phyloP scores from a whole-genome alignment of 2,888 invertebrate genomes.

The Lypha dubia region DNA sequence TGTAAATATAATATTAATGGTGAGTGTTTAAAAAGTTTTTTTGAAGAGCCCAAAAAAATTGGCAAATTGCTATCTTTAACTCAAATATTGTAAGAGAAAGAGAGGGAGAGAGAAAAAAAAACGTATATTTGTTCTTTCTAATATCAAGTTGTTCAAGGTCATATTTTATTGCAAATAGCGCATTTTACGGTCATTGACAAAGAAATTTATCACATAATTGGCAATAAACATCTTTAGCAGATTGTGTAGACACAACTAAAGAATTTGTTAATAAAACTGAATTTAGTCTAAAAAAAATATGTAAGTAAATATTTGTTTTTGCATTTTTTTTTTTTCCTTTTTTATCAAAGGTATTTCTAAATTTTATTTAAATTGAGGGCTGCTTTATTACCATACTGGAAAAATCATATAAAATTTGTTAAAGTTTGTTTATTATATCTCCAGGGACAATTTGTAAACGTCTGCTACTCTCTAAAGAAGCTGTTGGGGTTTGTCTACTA shows the following conservation, averaged over 20 bases:
- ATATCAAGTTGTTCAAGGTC: slow-evolving; percentile 3
- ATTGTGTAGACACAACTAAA: slow-evolving; percentile 9
- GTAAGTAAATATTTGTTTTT: neutral
- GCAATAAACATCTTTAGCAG: neutral
- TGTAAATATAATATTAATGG: slow-evolving; percentile 3
- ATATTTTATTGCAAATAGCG: neutral
- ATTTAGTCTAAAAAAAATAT: neutral
- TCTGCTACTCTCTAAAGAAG: neutral
- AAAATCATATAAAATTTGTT: slow-evolving; percentile 3
- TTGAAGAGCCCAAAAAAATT: neutral
- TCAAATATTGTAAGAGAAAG: too few relatives aligned
- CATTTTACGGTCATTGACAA: neutral
- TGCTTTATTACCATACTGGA: neutral
- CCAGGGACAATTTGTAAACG: neutral
- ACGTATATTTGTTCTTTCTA: neutral
- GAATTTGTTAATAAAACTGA: neutral
- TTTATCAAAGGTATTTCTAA: neutral
- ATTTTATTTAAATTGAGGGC: neutral
- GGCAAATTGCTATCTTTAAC: neutral
- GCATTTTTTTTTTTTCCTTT: too few relatives aligned
- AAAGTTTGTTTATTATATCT: slow-evolving; percentile 6
- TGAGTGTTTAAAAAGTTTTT: slow-evolving; percentile 9
- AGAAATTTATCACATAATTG: neutral
- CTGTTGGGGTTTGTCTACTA: neutral
- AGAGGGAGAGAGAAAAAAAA: too few relatives aligned